Base-by-base conservation (phyloP, 2,797 vertebrate genomes). In the Poecilia picta region DNA sequence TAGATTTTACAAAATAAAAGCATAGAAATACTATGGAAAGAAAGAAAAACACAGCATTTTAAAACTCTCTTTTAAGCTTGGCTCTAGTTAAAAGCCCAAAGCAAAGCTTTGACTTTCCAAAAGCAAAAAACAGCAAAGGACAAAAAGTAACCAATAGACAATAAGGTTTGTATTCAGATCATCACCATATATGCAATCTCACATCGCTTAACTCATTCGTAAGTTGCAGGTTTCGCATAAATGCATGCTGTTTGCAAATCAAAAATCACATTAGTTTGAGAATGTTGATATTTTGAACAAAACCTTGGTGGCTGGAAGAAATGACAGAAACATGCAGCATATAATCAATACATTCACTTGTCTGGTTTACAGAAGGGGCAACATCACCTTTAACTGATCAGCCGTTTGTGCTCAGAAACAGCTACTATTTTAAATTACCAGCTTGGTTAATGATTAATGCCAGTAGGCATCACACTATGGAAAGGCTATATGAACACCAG, bases 401-500 rank as follows among this genome's bases (percentile, higher is more conserved):
- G 57, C 13, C 31, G 28, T 62, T 16, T 0, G 8, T 51, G 10
- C n/a, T 28, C 55, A 64, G 20, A 36, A 36, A 33, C 62, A 39
- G 18, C 28, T 66, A 8, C 18, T 39, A 20, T 33, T 36, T 18
- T 20, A 66, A 36, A 18, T 20, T 39, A 10, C 25, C n/a, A 53
- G 20, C 8, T 8, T 25, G 49, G 23, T 53, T 53, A 20, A 53
- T 53, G 49, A 53, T 39, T 53, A 62, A 74, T 55, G 45, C 23
- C 73, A 39, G 15, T 10, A 72, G 39, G 15, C 74, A 1, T 78
- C 36, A 49, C 49, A 36, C 8, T 53, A 16, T 45, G 12, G 68
- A 53, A 76, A 78, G 72, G 55, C 71, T 83, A 25, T 45, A 82
- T 77, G 73, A 87, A 75, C 76, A 77, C 33, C 66, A 75, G 84